phyloP scores from a whole-genome alignment of 2,113 vertebrate species.

The Lamprologus sp. region DNA sequence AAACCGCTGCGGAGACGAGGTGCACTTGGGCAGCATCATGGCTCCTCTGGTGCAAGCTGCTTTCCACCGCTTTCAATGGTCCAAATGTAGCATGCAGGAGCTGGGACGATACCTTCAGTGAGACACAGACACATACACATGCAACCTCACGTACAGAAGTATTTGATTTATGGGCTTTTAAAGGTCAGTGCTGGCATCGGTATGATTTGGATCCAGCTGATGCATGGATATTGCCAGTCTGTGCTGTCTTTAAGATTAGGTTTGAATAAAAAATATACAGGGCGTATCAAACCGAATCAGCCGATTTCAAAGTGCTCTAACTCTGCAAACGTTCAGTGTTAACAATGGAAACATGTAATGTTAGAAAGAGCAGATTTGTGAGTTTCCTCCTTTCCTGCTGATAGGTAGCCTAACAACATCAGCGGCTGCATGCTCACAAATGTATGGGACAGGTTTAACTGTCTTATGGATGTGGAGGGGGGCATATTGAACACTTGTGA shows the following conservation, averaged over 20 bases:
- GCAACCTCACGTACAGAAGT: not conserved
- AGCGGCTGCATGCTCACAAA: not conserved
- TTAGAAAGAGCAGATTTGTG: not conserved
- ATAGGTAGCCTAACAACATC: not conserved
- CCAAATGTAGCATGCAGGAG: constrained; percentile 96
- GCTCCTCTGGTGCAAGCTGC: constrained; percentile 94
- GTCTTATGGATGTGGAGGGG: not conserved
- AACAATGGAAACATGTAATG: not conserved
- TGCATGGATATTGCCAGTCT: not conserved
- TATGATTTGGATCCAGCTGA: not conserved
- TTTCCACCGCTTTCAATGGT: constrained; percentile 98
- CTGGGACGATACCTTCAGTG: constrained; percentile 91
- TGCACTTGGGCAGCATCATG: constrained; percentile 98
- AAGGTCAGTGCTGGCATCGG: not conserved
- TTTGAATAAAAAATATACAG: not conserved
- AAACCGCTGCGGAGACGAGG: constrained; percentile 94
- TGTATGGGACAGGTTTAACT: not conserved
- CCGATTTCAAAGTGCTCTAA: not conserved
- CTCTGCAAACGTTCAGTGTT: not conserved
- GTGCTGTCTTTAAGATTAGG: not conserved
- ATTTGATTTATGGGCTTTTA: not conserved
- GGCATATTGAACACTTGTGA: not conserved
- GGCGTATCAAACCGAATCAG: not conserved
- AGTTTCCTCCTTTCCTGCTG: not conserved
- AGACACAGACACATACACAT: constrained; percentile 55